Conservation (phyloP, 1,140 invertebrate species). For the Globodera rostochiensis region DNA sequence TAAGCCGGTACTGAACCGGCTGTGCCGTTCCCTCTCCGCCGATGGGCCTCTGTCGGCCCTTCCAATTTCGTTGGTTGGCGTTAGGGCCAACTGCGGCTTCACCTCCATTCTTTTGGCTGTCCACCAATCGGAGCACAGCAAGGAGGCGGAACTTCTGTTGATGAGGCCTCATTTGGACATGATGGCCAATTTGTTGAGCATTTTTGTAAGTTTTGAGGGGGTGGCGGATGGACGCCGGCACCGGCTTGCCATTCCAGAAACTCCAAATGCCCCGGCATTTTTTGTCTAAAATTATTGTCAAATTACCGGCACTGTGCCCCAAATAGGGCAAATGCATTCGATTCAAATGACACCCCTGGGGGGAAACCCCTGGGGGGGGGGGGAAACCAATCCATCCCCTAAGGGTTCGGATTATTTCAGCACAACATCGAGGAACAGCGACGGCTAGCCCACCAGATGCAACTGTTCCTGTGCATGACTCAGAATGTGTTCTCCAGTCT, state of each 20-base stretch:
- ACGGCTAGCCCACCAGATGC: conserved; percentile 55
- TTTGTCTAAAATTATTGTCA: no score
- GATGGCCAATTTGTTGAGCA: conserved; percentile 56
- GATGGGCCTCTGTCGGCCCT: not conserved
- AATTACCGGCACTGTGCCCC: no score
- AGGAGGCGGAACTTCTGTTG: conserved; percentile 37
- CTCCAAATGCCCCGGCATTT: no score
- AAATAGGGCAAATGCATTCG: not conserved
- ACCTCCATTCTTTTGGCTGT: conserved; percentile 42
- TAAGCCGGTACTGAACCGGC: not conserved
- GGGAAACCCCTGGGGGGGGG: no score
- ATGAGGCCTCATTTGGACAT: conserved; percentile 52
- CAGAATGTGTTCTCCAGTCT: conserved; percentile 57
- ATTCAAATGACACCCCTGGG: no score
- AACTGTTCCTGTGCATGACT: conserved; percentile 58
- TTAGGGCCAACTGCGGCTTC: conserved; percentile 43
- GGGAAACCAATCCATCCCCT: no score
- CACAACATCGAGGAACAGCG: conserved; percentile 56
- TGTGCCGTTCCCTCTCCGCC: not conserved
- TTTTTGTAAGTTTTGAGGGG: conserved; percentile 38
- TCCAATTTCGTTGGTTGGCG: conserved; percentile 36
- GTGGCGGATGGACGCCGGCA: not conserved
- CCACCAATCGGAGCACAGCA: conserved; percentile 35
- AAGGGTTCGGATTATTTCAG: not conserved
- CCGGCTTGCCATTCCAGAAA: no score